Base-by-base conservation (phyloP, 2,888 invertebrate species). In the Drosophila sordidapex region DNA sequence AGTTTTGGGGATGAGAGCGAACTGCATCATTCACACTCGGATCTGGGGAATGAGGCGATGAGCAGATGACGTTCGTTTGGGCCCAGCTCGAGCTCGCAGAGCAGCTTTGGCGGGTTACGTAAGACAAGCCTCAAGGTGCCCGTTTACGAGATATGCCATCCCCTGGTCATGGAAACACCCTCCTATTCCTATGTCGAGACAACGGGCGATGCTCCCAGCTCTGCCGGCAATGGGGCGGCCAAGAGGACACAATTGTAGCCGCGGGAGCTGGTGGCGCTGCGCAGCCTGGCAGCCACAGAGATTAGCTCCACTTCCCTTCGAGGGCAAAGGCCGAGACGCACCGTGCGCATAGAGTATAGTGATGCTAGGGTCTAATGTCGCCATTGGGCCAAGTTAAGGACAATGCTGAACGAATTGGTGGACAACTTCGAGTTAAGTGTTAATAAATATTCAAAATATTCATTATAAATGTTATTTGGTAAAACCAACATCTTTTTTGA, bases 1-100 rank as follows among this genome's bases (percentile, higher is more conserved):
- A 95, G 94, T 6, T 89, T 94, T 63, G 94, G 94, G 11, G 95
- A 94, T 49, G 95, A 95, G 66, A 94, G 94, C 80, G 95, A 95
- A 82, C 93, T 94, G 11, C 93, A 93, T 46, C 93, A 93, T 21
- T 77, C 77, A 4, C 94, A 91, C 49, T 89, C 91, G 15, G 91
- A 91, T 63, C 68, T 87, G 65, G 87, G 77, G 65, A 94, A 93
- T 35, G 94, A 94, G 74, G 94, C 94, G 21, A 38, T 56, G 8
- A 43, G 57, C 79, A 95, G 95, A 94, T 95, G 95, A 95, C 94
- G 94, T 80, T 94, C 92, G 72, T 92, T 92, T 74, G 93, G 91
- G 82, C 91, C 91, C 91, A 91, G 91, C 79, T 92, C 91, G 51
- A 91, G 91, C 81, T 92, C 92, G 36, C 89, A 92, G 64, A 90